These are phyloP conservation scores for Drosophila subpulchrella DNA, from an alignment of 1,140 invertebrate species.

Conservation along the genomic window DNA sequence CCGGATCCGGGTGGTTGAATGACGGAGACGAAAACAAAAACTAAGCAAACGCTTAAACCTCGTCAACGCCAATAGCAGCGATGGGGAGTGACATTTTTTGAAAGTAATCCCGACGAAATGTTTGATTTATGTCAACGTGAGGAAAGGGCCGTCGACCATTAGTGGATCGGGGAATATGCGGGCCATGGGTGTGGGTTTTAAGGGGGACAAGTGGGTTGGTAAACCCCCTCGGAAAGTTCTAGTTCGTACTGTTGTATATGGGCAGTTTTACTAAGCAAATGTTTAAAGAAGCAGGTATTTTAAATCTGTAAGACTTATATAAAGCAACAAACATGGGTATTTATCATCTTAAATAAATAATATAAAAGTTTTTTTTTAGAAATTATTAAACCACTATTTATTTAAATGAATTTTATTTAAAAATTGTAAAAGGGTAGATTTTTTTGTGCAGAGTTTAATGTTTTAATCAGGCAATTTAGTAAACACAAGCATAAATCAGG, in stretches of 20 bases:
- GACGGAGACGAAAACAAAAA: constrained; percentile 58
- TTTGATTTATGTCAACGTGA: constrained; percentile 76
- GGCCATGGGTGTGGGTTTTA: constrained; percentile 3
- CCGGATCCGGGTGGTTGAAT: constrained; percentile 61
- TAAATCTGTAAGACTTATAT: too few species aligned
- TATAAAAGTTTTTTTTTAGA: too few species aligned
- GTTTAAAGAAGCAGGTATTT: background rate
- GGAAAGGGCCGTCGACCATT: constrained; percentile 17
- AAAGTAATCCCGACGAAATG: constrained; percentile 70
- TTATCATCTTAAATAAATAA: too few species aligned
- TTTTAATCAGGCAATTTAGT: background rate
- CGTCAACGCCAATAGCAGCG: constrained; percentile 55
- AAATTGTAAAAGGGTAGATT: too few species aligned
- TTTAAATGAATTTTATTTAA: too few species aligned
- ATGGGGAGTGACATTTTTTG: constrained; percentile 50
- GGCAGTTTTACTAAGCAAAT: background rate
- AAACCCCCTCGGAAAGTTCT: too few species aligned
- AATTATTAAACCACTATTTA: too few species aligned
- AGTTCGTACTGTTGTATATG: background rate
- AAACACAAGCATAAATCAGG: constrained; percentile 1
- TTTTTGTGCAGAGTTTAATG: too few species aligned
- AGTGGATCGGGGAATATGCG: constrained; percentile 13
- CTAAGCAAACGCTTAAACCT: constrained; percentile 52
- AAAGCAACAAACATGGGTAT: too few species aligned
- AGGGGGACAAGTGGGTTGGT: background rate